Percentiles rank a stretch among this genome's conserved stretches.
These are phyloP conservation scores for Neelides folsomi DNA, from an alignment of 2,888 invertebrate genomes.

Conservation along the genomic window DNA sequence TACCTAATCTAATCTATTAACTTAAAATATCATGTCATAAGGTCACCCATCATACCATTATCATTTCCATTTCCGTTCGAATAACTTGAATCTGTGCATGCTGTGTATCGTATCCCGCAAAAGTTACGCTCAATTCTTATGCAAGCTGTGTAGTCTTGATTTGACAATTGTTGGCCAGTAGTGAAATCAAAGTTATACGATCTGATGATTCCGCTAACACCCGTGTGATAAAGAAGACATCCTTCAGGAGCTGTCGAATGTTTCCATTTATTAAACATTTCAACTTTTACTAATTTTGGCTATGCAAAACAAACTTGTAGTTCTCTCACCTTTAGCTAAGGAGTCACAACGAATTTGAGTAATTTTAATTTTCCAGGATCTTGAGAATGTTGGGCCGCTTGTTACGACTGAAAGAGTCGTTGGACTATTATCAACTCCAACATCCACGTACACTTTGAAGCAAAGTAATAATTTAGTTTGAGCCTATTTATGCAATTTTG, in stretches of 20 bases:
- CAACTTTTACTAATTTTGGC: not conserved
- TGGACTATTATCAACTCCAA: conserved; percentile 63
- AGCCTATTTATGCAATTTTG: no score
- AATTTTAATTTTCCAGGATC: conserved; percentile 67
- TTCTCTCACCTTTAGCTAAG: conserved; percentile 49
- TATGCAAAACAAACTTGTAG: not conserved
- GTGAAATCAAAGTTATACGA: conserved; percentile 72
- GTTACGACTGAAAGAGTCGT: conserved; percentile 69
- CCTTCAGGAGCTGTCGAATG: conserved; percentile 54
- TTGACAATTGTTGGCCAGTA: conserved; percentile 64
- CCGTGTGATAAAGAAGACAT: conserved; percentile 64
- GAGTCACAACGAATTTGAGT: conserved; percentile 66
- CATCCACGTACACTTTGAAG: conserved; percentile 65
- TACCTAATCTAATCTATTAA: no score
- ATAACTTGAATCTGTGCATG: conserved; percentile 54
- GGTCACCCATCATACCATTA: no score
- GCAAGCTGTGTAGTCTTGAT: conserved; percentile 79
- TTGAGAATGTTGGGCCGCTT: conserved; percentile 56
- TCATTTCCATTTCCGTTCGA: conserved; percentile 35
- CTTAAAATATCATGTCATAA: no score
- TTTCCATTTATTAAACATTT: no score
- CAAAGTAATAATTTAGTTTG: no score
- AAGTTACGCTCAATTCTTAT: conserved; percentile 71
- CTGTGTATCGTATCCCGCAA: conserved; percentile 70
- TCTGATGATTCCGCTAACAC: conserved; percentile 63